Conservation (phyloP, 2,113 vertebrate species). For the Stercorarius parasiticus region DNA sequence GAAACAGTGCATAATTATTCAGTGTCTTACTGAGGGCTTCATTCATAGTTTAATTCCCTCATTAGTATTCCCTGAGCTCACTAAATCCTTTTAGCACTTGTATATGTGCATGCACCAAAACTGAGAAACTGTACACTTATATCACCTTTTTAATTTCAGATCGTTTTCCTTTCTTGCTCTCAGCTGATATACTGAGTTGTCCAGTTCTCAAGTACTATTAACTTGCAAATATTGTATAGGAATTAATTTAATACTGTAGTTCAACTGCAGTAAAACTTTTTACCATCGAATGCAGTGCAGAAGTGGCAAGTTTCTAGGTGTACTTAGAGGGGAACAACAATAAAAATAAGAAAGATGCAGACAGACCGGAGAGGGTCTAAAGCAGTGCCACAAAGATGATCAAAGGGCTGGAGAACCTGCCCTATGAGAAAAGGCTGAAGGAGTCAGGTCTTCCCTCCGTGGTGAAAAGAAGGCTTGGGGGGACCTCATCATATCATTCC, state of each 20-base stretch:
- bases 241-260: background rate
- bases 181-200: background rate
- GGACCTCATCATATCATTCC: background rate
- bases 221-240: background rate
- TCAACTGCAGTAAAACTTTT: background rate
- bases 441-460: background rate
- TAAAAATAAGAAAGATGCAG: background rate
- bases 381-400: background rate
- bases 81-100: background rate
- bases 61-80: background rate
- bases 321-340: background rate
- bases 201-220: background rate
- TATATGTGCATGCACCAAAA: background rate
- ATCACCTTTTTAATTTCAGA: background rate
- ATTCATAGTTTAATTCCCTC: background rate
- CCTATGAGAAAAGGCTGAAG: fast-evolving
- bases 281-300: no score
- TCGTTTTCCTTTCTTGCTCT: background rate
- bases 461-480: background rate
- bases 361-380: background rate
- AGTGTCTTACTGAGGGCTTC: background rate
- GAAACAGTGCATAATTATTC: background rate
- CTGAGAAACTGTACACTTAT: background rate
- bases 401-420: background rate
- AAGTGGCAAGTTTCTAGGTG: background rate